Percentiles rank a stretch among this genome's conserved stretches.
Conservation (phyloP, 2,888 invertebrate species). For the Sphecodes monilicornis region DNA sequence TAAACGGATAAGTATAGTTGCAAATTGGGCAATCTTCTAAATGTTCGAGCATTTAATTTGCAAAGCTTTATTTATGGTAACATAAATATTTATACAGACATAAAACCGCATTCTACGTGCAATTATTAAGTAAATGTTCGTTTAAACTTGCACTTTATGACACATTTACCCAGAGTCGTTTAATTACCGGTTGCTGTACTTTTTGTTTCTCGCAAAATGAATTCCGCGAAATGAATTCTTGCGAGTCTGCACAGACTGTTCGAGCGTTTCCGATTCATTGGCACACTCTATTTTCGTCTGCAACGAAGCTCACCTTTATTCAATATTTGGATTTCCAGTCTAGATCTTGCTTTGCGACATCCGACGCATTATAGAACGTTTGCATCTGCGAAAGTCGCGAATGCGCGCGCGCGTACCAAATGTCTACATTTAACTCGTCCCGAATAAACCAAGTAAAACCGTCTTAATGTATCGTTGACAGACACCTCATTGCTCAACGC, state of each 20-base stretch:
- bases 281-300: background rate
- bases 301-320: background rate
- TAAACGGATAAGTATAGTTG: background rate
- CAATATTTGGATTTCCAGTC: background rate
- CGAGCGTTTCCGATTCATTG: background rate
- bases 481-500: conserved; percentile 7
- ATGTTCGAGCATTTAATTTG: background rate
- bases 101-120: background rate
- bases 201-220: background rate
- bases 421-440: background rate
- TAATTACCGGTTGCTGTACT: background rate
- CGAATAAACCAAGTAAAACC: background rate
- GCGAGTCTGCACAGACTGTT: background rate
- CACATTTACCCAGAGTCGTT: background rate
- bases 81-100: conserved; percentile 1
- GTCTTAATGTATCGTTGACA: conserved; percentile 28
- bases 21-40: background rate
- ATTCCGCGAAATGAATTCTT: background rate
- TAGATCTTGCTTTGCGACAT: background rate
- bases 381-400: conserved; percentile 1
- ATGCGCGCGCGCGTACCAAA: background rate
- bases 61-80: background rate
- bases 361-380: background rate
- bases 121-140: background rate
- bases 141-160: background rate